These are phyloP conservation scores for Malacosoma neustria DNA, from an alignment of 2,888 invertebrate species.

Conservation along the genomic window DNA sequence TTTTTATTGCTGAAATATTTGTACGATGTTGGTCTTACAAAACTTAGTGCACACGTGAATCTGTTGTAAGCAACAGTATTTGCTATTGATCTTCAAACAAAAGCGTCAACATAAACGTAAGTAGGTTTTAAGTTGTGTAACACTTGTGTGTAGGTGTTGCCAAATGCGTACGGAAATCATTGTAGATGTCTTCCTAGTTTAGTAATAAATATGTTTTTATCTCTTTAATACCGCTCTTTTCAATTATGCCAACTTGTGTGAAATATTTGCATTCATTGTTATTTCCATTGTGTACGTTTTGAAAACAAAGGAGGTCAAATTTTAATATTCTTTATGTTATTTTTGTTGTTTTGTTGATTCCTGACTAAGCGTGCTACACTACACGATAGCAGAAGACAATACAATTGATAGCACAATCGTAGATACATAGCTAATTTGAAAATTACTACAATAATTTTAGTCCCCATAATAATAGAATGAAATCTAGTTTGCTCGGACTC, in stretches of 20 bases:
- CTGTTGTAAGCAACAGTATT: conserved; percentile 20
- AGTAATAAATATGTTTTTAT: conserved; percentile 32
- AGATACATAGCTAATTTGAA: no score
- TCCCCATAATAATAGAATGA: conserved; percentile 60
- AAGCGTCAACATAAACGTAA: conserved; percentile 30
- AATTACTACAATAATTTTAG: conserved; percentile 18
- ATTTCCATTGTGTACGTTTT: no score
- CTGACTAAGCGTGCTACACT: no score
- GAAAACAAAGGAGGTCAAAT: no score
- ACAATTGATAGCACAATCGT: no score
- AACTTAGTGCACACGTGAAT: conserved; percentile 29
- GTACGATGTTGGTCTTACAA: conserved; percentile 24
- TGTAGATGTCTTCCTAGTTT: conserved; percentile 43
- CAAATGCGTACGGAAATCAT: conserved; percentile 43
- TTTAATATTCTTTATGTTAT: no score
- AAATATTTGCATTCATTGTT: no score
- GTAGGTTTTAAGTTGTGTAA: conserved; percentile 33
- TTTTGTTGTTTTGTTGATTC: no score
- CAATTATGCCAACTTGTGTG: background rate
- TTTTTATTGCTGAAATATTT: no score
- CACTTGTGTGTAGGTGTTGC: conserved; percentile 33
- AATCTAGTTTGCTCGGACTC: conserved; percentile 67
- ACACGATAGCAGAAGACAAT: no score
- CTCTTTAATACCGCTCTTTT: conserved; percentile 14
- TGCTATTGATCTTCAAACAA: conserved; percentile 32